Percentiles rank a stretch among this genome's conserved stretches.
Evolutionary conservation across 2,888 invertebrate species (phyloP).

Genomic region (Melipona beecheii): DNA sequence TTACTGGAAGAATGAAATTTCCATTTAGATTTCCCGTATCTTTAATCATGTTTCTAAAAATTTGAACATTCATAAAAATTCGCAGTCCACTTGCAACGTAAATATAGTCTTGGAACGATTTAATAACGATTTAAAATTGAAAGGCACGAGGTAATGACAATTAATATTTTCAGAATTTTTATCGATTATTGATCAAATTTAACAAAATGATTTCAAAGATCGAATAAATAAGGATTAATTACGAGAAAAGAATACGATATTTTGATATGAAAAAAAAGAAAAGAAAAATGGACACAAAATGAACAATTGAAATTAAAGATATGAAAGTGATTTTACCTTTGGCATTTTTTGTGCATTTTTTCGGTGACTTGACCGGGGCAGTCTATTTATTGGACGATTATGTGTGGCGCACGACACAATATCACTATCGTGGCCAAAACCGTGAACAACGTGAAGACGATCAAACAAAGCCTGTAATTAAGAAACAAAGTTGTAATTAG

Average conservation of each 20-base stretch:
- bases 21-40: no score
- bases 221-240: background rate
- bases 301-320: background rate
- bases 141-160: background rate
- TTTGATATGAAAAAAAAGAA: no score
- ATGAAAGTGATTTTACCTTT: constrained; percentile 39
- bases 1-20: no score
- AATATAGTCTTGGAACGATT: background rate
- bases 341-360: constrained; percentile 73
- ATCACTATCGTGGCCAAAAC: constrained; percentile 96
- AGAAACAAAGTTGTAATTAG: constrained; percentile 51
- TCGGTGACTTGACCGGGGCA: constrained; percentile 79
- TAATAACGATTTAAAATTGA: no score
- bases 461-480: constrained; percentile 92
- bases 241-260: no score
- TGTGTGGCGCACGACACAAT: constrained; percentile 96
- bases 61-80: no score
- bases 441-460: constrained; percentile 97
- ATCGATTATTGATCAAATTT: background rate
- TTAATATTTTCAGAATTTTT: background rate
- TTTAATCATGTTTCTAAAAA: no score
- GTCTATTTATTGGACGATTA: constrained; percentile 93
- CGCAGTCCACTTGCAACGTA: no score
- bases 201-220: background rate
- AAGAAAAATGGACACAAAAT: no score